Evolutionary conservation across 2,888 invertebrate species (phyloP).

Genomic region (Dolichomitus sp.): DNA sequence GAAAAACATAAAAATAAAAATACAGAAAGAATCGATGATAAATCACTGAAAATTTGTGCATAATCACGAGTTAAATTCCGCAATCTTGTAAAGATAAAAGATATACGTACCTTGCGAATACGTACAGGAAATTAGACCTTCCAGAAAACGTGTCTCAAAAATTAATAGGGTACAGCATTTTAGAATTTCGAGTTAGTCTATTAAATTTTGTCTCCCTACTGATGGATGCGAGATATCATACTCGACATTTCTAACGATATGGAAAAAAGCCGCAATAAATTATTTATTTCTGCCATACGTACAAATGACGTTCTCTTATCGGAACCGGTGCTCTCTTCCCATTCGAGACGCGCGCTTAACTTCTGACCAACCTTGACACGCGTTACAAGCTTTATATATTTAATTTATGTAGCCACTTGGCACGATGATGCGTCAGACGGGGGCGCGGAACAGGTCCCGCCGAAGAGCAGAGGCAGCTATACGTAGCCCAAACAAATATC

Average conservation of each 20-base stretch:
- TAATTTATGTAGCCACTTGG: slow-evolving; percentile 77
- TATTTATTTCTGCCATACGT: slow-evolving; percentile 42
- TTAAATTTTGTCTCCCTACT: background rate
- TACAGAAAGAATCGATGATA: slow-evolving; percentile 6
- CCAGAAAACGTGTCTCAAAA: slow-evolving; percentile 55
- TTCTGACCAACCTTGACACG: slow-evolving; percentile 73
- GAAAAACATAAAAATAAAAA: slow-evolving; percentile 1
- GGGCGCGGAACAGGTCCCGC: slow-evolving; percentile 9
- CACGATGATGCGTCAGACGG: slow-evolving; percentile 67
- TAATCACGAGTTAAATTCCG: slow-evolving; percentile 4
- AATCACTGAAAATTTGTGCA: background rate
- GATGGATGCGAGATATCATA: background rate
- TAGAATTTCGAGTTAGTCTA: slow-evolving; percentile 60
- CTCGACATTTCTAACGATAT: slow-evolving; percentile 15
- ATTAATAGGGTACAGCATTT: slow-evolving; percentile 66
- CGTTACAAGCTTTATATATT: slow-evolving; percentile 73
- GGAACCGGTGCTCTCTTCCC: slow-evolving; percentile 33
- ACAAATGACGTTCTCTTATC: slow-evolving; percentile 39
- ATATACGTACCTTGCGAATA: slow-evolving; percentile 24
- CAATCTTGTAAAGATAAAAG: slow-evolving; percentile 26
- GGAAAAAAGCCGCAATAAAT: slow-evolving; percentile 5
- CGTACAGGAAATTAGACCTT: slow-evolving; percentile 57
- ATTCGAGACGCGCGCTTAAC: slow-evolving; percentile 15
- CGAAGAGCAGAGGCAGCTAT: background rate
- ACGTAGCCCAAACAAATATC: slow-evolving; percentile 27